Percentiles rank a stretch among this genome's conserved stretches.
These are phyloP conservation scores for Agonopterix alstromeriana DNA, from an alignment of 2,888 invertebrate genomes.

Conservation along the genomic window DNA sequence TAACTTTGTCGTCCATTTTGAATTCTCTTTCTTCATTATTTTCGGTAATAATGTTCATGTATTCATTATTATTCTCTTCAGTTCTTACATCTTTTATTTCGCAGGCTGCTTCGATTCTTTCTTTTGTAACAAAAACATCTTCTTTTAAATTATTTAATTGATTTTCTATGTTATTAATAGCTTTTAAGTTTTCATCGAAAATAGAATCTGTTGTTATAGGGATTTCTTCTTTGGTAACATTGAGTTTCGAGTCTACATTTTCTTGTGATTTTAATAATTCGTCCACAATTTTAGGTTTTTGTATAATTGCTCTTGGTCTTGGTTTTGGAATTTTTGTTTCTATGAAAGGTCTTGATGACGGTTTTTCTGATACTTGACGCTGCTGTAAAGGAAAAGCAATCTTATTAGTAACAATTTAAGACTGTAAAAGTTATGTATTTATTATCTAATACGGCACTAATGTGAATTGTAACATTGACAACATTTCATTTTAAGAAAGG, in stretches of 20 bases:
- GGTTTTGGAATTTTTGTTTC: constrained; percentile 14
- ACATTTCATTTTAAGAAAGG: no score
- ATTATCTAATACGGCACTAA: neutral
- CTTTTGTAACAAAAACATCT: neutral
- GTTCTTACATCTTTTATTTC: no score
- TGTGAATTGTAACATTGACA: neutral
- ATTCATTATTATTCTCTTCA: no score
- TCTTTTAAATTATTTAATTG: neutral
- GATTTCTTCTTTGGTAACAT: neutral
- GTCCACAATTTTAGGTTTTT: constrained; percentile 39
- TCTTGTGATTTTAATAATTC: constrained; percentile 29
- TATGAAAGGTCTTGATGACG: neutral
- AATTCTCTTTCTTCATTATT: no score
- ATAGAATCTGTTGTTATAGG: neutral
- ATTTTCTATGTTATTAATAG: neutral
- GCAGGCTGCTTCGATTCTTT: no score
- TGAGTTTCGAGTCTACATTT: neutral
- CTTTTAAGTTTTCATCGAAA: neutral
- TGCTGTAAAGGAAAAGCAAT: constrained; percentile 6
- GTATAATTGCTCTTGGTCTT: constrained; percentile 12
- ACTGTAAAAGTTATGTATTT: neutral
- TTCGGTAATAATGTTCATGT: no score
- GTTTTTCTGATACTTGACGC: constrained; percentile 21
- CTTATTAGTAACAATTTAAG: neutral
- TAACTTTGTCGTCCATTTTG: no score